Evolutionary conservation across 2,113 vertebrate species (phyloP), one percentile per base, ranked within the genome.

Genomic region (Chaetops frenatus): DNA sequence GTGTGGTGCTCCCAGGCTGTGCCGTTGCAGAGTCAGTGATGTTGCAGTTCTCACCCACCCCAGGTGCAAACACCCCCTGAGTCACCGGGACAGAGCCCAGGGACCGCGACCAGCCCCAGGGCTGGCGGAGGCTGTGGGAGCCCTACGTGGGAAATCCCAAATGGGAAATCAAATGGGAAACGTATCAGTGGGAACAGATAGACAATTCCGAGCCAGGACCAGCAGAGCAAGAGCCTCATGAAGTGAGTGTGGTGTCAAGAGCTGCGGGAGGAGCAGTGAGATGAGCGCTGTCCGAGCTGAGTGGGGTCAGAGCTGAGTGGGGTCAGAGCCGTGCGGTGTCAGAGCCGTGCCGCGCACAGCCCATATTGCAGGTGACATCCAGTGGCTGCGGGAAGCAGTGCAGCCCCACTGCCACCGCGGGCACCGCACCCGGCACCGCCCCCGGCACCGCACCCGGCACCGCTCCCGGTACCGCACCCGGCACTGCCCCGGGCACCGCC

Each of bases 301-400:
- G 42, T 44, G 36, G 2, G 14, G 22, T 5, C 51, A 14, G 69
- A 18, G 50, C 50, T 2, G 22, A 19, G 38, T 2, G 7, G 38
- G 13, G 13, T 14, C 47, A 6, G 33, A 14, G 36, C 31, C 1
- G 31, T 11, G 53, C 0, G 2, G 47, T 16, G 42, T 38, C 36
- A 6, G 21, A 9, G 53, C 54, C 19, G 72, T 4, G 54, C 25
- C 45, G 29, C 7, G 6, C 87, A 18, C 82, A 67, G 93, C 15
- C 88, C 77, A 62, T 86, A 71, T 73, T 81, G 81, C 56, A 66
- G 90, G 94, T 93, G 94, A 95, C 94, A 93, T 84, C 95, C 90
- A 95, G 95, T 2, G 87, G 94, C 84, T 80, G 91, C 29, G 58
- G 54, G 91, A 13, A 25, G 60, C 60, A 81, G n/a, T 60, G 93